phyloP scores from a whole-genome alignment of 30 jellyfish, hydroid and myxozoan genomes.

The Aurelia aurita region DNA sequence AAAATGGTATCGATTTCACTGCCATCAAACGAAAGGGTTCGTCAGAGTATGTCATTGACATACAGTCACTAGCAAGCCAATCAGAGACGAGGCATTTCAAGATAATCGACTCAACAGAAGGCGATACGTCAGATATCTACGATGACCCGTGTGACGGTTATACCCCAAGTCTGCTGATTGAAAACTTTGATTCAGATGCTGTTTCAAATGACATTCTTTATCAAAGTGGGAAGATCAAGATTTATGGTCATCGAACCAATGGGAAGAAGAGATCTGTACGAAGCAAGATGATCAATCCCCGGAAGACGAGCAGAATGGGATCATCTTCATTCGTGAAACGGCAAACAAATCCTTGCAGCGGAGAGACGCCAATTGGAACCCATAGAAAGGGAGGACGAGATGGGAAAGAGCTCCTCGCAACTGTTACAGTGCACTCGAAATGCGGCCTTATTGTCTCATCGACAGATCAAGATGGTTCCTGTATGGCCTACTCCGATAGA shows the following conservation, averaged over 20 bases:
- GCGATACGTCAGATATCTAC: not conserved
- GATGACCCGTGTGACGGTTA: conserved; percentile 15
- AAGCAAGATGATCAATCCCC: not conserved
- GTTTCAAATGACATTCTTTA: conserved; percentile 24
- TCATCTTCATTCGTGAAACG: not conserved
- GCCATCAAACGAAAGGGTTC: conserved; percentile 24
- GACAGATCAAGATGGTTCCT: not conserved
- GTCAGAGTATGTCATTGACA: conserved; percentile 2
- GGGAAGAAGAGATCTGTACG: not conserved
- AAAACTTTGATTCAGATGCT: conserved; percentile 4
- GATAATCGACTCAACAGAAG: conserved; percentile 30
- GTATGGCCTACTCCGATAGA: not conserved
- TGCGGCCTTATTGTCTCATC: conserved; percentile 1
- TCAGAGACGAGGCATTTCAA: conserved; percentile 10
- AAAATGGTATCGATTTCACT: conserved; percentile 13
- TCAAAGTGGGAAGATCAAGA: conserved; percentile 20
- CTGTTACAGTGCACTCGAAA: conserved; percentile 23
- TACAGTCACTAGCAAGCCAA: not conserved
- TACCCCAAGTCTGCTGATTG: not conserved
- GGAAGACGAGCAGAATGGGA: not conserved
- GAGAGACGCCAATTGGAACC: conserved; percentile 7
- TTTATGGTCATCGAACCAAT: conserved; percentile 11
- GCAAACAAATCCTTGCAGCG: not conserved
- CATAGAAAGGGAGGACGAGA: conserved; percentile 24
- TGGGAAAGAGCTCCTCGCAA: conserved; percentile 32